Evolutionary conservation across 2,888 invertebrate species (phyloP).

Genomic region (Operophtera brumata): DNA sequence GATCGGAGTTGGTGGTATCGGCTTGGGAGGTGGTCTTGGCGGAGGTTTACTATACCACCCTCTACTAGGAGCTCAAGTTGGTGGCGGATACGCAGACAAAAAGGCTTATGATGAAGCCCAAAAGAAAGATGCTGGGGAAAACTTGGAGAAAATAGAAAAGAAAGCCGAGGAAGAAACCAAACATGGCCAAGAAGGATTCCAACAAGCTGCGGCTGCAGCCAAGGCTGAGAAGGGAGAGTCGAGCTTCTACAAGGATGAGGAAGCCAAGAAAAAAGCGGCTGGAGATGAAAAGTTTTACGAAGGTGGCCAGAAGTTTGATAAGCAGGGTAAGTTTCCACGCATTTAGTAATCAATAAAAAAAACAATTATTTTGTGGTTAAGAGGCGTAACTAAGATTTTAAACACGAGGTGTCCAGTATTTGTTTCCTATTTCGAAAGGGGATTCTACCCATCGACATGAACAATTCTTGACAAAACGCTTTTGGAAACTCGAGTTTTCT

Average conservation of each 20-base stretch:
- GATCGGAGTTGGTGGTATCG: constrained; percentile 57
- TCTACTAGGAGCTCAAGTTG: constrained; percentile 61
- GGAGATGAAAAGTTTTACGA: constrained; percentile 82
- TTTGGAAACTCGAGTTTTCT: too few species aligned
- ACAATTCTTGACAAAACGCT: too few species aligned
- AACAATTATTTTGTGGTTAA: neutral
- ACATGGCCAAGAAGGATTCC: constrained; percentile 80
- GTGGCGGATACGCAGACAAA: constrained; percentile 77
- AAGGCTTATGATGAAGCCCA: constrained; percentile 79
- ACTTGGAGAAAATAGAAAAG: constrained; percentile 77
- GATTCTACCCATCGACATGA: too few species aligned
- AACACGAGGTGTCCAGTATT: too few species aligned
- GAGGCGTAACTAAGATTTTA: neutral
- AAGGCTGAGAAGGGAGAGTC: constrained; percentile 79
- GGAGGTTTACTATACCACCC: constrained; percentile 69
- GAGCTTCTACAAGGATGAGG: constrained; percentile 76
- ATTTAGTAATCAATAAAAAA: too few species aligned
- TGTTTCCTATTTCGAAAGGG: too few species aligned
- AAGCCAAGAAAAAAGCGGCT: constrained; percentile 80
- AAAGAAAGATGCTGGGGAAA: constrained; percentile 79
- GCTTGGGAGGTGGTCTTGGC: constrained; percentile 46
- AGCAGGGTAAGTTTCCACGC: constrained; percentile 69
- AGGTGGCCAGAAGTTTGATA: constrained; percentile 79
- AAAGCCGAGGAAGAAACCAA: constrained; percentile 78
- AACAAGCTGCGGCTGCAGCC: constrained; percentile 77